Evolutionary conservation across 2,797 vertebrate species (phyloP), one percentile per base, ranked within the genome.

Genomic region (Lutjanus campechanus): DNA sequence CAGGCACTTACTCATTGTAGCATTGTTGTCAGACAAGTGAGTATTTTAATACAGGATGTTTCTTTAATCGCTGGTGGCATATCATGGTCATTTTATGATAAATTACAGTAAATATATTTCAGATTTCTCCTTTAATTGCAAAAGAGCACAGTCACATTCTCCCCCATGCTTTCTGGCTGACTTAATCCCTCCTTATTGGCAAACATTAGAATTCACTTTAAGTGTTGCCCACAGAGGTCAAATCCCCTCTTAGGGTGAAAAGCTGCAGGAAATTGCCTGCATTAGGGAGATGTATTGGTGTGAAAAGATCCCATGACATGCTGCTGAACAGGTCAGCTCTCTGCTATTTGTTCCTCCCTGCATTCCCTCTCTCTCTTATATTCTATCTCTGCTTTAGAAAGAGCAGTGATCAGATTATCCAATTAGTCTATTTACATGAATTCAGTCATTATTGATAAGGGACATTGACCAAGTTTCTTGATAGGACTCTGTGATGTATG

Each of bases 241-340:
- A 91, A 92, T 93, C 90, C 91, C 86, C 85, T 93, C 93, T 91
- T 72, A 84, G 85, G 88, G 87, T 91, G 92, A 89, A 94, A 95
- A 95, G 94, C 95, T 95, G 87, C 94, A 96, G 95, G 95, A 96
- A 96, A 96, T 96, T 96, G 95, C 94, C 87, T 86, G 94, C 90
- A 95, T 96, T 96, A 95, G 88, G 90, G 91, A 96, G 94, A 96
- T 94, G 93, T 94, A 96, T 95, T 94, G 93, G 93, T 95, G 94
- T 94, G 93, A 95, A 95, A 94, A 95, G 89, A 94, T 91, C 93
- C 86, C 79, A 82, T 95, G 93, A 95, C 94, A 93, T 77, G 75
- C 85, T 76, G 77, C 85, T 87, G 90, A 94, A 82, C 90, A 87
- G 89, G 85, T 93, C 93, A 91, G 85, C 82, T 81, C 85, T 76